These are phyloP conservation scores for Tenualosa ilisha DNA, from an alignment of 2,797 vertebrate genomes.

Conservation along the genomic window DNA sequence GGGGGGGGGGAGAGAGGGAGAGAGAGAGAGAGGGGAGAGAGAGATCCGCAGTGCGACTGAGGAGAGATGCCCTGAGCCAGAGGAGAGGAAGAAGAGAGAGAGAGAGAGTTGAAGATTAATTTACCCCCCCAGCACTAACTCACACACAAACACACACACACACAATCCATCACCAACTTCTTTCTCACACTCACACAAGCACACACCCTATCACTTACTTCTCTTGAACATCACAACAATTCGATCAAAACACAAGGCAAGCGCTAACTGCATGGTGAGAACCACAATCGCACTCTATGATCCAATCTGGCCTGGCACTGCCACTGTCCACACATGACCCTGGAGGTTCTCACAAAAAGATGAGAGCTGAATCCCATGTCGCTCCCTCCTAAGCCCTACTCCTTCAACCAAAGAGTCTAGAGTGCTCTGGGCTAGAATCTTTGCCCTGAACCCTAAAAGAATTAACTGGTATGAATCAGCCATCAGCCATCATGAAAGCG, in stretches of 20 bases:
- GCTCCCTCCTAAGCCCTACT: too few species aligned
- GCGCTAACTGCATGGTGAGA: too few species aligned
- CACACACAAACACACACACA: slow-evolving; percentile 26
- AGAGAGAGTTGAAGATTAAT: slow-evolving; percentile 3
- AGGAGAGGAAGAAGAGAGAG: background rate
- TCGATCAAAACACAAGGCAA: slow-evolving; percentile 6
- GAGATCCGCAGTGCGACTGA: background rate
- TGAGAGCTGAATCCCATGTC: too few species aligned
- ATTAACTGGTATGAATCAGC: too few species aligned
- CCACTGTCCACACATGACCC: background rate
- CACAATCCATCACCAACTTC: too few species aligned
- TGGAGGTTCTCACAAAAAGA: background rate
- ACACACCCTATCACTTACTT: background rate
- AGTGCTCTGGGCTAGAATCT: too few species aligned
- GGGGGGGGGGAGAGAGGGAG: background rate
- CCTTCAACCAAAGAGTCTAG: too few species aligned
- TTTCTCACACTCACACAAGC: too few species aligned
- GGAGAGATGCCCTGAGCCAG: background rate
- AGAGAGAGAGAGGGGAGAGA: background rate
- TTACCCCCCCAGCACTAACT: background rate
- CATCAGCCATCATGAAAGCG: too few species aligned
- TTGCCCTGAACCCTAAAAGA: too few species aligned
- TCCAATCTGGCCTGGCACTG: background rate
- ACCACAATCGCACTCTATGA: background rate
- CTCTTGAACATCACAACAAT: background rate